Evolutionary conservation across 2,888 invertebrate species (phyloP), one percentile per base, ranked within the genome.

Genomic region (Nomada fucata): DNA sequence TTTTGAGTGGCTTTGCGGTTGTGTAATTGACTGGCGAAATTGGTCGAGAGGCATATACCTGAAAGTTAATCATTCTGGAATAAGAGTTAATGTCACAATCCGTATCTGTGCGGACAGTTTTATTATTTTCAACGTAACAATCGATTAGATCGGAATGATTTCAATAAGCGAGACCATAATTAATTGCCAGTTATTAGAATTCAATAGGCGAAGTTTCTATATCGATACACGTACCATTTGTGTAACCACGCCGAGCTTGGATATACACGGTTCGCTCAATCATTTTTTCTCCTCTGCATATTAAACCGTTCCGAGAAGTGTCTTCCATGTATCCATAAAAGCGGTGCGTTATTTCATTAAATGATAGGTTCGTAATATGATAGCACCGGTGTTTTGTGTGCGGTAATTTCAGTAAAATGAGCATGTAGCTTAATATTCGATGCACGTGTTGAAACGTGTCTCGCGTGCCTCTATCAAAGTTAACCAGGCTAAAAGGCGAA

Each of bases 271-370:
- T 63, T 47, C 53, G 67, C 60, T 53, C 65, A 55, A 10, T 23
- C 18, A 13, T 61, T 44, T 67, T 74, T 74, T 77, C 60, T 36
- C 36, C 36, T 9, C 36, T 36, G 42, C 55, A 57, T n/a, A 57
- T 42, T 55, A 71, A 67, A 36, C 36, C 61, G n/a, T 52, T 59
- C 20, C 50, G 2, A 36, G 23, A 53, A 65, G 42, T 60, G 60
- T 77, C 67, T 78, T 44, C 55, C 72, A 29, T 67, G 57, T 52
- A 80, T 76, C 57, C 44, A 23, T 55, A 50, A 68, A 68, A 63
- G 74, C 47, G 74, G 57, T 68, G 63, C 29, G 63, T 68, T 63
- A 63, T 78, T 80, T 68, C 72, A 55, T 72, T 50, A 78, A 80
- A 71, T 67, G 71, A 67, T 67, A 71, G 65, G 71, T 67, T 67